Conservation (phyloP, 2,797 vertebrate genomes). For the Pangasius djambal region DNA sequence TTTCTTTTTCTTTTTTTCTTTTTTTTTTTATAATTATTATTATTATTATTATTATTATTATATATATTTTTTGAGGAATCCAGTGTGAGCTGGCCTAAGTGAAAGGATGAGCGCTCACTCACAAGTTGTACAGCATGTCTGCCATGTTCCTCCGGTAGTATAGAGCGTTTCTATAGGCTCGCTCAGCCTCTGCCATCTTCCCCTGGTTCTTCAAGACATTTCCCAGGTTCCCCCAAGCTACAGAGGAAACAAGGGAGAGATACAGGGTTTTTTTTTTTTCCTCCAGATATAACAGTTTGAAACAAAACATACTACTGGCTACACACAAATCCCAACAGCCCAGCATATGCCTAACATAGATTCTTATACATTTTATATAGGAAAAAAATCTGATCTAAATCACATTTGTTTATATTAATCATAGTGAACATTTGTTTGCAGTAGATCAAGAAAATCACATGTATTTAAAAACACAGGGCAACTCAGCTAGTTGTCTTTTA, state of each 20-base stretch:
- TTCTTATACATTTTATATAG: neutral
- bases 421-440: neutral
- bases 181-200: slow-evolving; percentile 93
- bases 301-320: slow-evolving; percentile 24
- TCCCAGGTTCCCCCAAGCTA: slow-evolving; percentile 99
- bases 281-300: slow-evolving; percentile 31
- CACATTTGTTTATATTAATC: neutral
- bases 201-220: slow-evolving; percentile 99
- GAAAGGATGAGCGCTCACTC: slow-evolving; percentile 72
- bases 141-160: slow-evolving; percentile 99
- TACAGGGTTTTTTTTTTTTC: neutral
- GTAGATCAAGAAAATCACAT: neutral
- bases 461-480: neutral
- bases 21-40: too few relatives aligned
- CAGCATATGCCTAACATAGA: neutral
- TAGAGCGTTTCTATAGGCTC: slow-evolving; percentile 94
- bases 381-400: neutral
- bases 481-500: neutral
- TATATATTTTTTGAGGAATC: slow-evolving; percentile 19
- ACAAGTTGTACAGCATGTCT: slow-evolving; percentile 99
- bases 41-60: too few relatives aligned
- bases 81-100: neutral
- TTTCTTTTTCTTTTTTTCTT: neutral
- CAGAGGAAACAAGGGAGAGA: slow-evolving; percentile 51
- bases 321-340: neutral